Evolutionary conservation across 1,140 invertebrate species (phyloP), one percentile per base, ranked within the genome.

Genomic region (Megalopta genalis): DNA sequence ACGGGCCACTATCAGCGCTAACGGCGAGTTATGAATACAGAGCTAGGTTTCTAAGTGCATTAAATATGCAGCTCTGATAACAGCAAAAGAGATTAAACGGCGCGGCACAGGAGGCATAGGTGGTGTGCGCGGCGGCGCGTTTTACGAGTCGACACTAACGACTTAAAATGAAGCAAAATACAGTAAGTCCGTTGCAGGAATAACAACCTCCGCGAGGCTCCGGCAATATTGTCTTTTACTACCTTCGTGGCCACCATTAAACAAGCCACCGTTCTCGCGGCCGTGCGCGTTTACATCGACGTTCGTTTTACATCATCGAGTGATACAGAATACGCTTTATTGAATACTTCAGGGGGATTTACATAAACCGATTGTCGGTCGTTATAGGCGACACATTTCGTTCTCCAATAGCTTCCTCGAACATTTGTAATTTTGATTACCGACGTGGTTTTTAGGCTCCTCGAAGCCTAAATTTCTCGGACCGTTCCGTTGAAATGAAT

Each of bases 1-100:
- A 70, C 69, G n/a, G 25, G 18, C 23, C 71, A 64, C 76, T 86
- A 86, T 86, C 85, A 85, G 65, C 64, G 77, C 49, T 86, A 86
- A 86, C 73, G 73, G 70, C 80, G 66, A 86, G 77, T 86, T 86
- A 86, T 86, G 84, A 86, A 86, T 86, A 83, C 84, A 68, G 68
- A 86, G 60, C 80, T 77, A 60, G 76, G 81, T 83, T 86, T 86
- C 85, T 83, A 83, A 86, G 84, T 86, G 81, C 84, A 86, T 86
- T 77, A 86, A 83, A 82, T 86, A 86, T 83, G 84, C 84, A 71
- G 54, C 71, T 60, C 76, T 80, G 83, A 85, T 86, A 86, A 86
- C 80, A 49, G 72, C n/a, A 32, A 78, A 83, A 83, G 84, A 83
- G 83, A 86, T 86, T 86, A 86, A 86, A 69, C 63, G 68, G 21